Evolutionary conservation across 1,140 invertebrate species (phyloP).

Genomic region (Sitobion miscanthi): DNA sequence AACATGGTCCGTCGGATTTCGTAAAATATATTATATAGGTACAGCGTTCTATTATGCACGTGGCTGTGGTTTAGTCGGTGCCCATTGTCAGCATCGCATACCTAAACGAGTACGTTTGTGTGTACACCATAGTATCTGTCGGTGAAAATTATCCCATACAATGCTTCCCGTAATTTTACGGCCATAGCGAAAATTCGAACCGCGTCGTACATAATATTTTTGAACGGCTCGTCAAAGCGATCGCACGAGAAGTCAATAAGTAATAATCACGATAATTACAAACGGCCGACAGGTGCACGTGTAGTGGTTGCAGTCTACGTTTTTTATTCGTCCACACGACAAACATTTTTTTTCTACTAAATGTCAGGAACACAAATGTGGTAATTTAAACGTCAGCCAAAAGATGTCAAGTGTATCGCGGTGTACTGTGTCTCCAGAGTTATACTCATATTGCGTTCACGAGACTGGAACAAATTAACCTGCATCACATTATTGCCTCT

Average conservation of each 20-base stretch:
- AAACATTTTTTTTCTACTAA: no score
- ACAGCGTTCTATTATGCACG: neutral
- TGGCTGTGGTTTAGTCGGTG: neutral
- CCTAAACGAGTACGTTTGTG: neutral
- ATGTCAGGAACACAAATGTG: neutral
- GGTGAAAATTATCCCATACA: neutral
- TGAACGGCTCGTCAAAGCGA: no score
- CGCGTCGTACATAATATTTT: neutral
- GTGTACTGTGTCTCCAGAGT: neutral
- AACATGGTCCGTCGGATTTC: neutral
- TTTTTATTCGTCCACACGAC: neutral
- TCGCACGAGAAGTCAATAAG: neutral
- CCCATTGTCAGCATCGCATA: neutral
- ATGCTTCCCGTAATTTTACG: neutral
- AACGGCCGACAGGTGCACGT: neutral
- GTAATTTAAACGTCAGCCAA: slow-evolving; percentile 6
- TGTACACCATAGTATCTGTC: neutral
- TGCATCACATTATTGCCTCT: neutral
- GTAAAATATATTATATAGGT: neutral
- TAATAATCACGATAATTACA: neutral
- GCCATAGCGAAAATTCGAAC: neutral
- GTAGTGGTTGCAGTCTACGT: neutral
- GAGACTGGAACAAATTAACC: slow-evolving; percentile 38
- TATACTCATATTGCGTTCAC: neutral
- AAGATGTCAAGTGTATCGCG: slow-evolving; percentile 5